phyloP scores from a whole-genome alignment of 2,113 vertebrate genomes.

The Geococcyx californianus region DNA sequence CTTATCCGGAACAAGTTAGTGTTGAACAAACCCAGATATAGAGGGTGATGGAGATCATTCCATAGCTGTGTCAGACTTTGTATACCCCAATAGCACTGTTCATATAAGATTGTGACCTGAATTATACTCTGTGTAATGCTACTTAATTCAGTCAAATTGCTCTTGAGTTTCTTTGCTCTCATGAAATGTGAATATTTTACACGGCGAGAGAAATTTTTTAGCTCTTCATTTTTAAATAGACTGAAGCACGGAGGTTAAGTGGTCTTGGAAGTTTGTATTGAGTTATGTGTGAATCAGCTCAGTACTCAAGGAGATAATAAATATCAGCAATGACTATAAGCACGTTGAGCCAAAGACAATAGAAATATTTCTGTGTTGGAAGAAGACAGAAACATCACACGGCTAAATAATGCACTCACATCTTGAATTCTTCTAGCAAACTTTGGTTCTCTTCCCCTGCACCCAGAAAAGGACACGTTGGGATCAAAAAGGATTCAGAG shows the following conservation, averaged over 20 bases:
- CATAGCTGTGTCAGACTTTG: no score
- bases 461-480: background rate
- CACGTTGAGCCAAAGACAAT: background rate
- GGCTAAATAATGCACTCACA: background rate
- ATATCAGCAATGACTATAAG: background rate
- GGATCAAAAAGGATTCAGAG: background rate
- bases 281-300: background rate
- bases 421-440: background rate
- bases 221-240: background rate
- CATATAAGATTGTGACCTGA: background rate
- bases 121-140: background rate
- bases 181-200: background rate
- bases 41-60: background rate
- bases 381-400: background rate
- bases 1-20: background rate
- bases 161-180: background rate
- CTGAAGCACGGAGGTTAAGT: background rate
- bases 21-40: background rate
- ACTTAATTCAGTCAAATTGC: background rate
- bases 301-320: background rate
- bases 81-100: background rate
- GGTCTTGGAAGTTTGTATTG: background rate
- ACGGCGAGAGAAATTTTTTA: background rate
- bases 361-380: background rate
- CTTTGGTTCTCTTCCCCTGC: background rate